Conservation (phyloP, 2,888 invertebrate genomes). For the Cataglyphis albicans region DNA sequence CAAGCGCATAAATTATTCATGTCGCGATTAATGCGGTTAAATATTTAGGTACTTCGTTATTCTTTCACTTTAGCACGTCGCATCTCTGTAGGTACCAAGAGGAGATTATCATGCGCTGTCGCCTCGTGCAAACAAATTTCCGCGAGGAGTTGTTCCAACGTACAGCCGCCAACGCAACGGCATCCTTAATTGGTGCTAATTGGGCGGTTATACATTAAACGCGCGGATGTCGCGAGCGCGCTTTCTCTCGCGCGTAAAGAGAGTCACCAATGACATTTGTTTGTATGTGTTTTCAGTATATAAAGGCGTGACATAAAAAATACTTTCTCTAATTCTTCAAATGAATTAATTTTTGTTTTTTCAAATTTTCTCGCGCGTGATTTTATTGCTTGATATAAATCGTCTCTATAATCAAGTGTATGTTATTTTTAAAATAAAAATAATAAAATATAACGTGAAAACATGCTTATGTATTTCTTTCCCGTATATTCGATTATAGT, state of each 20-base stretch:
- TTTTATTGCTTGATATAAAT: background rate
- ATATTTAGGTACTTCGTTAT: conserved; percentile 72
- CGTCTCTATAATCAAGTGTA: background rate
- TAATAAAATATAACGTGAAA: background rate
- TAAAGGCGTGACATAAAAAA: background rate
- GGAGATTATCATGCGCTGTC: conserved; percentile 58
- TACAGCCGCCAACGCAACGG: conserved; percentile 43
- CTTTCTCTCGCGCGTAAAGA: conserved; percentile 36
- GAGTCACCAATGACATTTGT: background rate
- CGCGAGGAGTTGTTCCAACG: conserved; percentile 48
- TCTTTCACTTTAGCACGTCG: conserved; percentile 66
- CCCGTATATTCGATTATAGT: background rate
- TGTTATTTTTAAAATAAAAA: background rate
- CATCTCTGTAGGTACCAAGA: conserved; percentile 36
- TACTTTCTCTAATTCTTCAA: background rate
- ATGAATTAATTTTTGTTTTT: background rate
- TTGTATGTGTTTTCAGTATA: conserved; percentile 6
- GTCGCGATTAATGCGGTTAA: conserved; percentile 73
- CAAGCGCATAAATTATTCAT: conserved; percentile 74
- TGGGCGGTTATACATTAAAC: conserved; percentile 62
- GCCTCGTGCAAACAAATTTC: conserved; percentile 65
- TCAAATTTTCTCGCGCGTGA: background rate
- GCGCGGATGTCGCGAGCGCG: conserved; percentile 30
- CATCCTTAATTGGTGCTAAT: conserved; percentile 71
- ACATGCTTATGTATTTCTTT: background rate